phyloP scores from a whole-genome alignment of 2,888 invertebrate species.

The Julus scandinavius region DNA sequence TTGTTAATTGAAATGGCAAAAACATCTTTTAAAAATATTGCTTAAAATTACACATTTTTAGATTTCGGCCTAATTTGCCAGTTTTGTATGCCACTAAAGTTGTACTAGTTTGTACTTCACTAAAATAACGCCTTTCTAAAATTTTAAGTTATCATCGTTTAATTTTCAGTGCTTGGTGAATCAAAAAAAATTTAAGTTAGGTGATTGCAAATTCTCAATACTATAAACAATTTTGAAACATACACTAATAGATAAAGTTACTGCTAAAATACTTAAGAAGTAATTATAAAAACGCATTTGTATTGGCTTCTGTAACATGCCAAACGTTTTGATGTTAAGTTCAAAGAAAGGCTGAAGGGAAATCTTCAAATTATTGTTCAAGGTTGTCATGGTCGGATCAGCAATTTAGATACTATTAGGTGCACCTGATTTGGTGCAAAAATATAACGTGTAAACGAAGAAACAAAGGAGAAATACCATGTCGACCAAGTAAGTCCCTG shows the following conservation, averaged over 20 bases:
- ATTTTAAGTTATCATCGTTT: background rate
- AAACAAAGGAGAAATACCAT: background rate
- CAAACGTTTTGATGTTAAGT: background rate
- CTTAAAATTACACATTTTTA: background rate
- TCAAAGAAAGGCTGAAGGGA: background rate
- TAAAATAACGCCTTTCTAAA: too few species aligned
- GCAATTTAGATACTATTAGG: too few species aligned
- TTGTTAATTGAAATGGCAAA: background rate
- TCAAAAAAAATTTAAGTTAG: background rate
- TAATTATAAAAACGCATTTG: background rate
- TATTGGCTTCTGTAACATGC: background rate
- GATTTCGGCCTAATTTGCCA: background rate
- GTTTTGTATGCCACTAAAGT: too few species aligned
- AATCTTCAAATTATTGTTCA: background rate
- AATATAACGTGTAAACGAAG: background rate
- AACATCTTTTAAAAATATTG: background rate
- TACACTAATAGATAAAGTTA: background rate
- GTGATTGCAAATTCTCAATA: background rate
- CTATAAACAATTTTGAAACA: background rate
- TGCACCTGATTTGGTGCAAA: background rate
- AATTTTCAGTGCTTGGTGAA: background rate
- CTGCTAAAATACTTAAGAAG: background rate
- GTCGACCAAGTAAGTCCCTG: background rate
- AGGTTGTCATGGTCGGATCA: background rate
- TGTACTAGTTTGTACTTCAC: too few species aligned